Evolutionary conservation across 53 echinoderm and acorn worm genomes (phyloP).

Genomic region (Astropecten irregularis): DNA sequence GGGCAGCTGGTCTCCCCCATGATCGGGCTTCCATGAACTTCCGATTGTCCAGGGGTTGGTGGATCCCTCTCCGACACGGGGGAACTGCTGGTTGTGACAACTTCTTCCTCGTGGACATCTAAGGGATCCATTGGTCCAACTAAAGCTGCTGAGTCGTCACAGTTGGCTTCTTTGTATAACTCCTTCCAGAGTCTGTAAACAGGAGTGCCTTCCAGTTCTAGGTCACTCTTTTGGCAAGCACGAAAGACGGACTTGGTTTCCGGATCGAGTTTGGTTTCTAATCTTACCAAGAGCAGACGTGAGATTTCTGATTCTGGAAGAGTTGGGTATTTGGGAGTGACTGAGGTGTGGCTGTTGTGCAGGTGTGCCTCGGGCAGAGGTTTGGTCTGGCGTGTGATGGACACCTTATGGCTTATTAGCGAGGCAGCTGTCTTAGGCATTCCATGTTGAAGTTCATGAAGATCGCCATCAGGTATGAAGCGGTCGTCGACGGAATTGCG

Average conservation of each 20-base stretch:
- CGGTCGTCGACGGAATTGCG: conserved; percentile 19
- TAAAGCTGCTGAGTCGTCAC: not conserved
- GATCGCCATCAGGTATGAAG: not conserved
- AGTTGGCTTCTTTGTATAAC: conserved; percentile 13
- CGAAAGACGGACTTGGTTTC: conserved; percentile 28
- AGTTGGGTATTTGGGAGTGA: not conserved
- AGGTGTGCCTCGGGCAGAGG: not conserved
- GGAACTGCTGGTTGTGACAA: not conserved
- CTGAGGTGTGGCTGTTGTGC: not conserved
- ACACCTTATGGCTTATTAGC: too few species aligned
- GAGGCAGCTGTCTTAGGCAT: too few species aligned
- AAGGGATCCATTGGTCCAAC: too few species aligned
- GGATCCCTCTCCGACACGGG: not conserved
- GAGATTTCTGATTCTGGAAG: not conserved
- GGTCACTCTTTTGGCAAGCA: conserved; percentile 1
- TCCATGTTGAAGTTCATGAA: not conserved
- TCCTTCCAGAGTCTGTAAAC: conserved; percentile 46
- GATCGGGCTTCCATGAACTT: too few species aligned
- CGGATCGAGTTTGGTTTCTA: conserved; percentile 45
- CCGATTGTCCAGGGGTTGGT: not conserved
- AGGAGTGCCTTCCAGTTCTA: not conserved
- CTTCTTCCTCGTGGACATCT: not conserved
- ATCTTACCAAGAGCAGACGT: conserved; percentile 9
- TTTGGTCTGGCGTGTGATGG: not conserved
- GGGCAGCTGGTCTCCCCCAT: not conserved